Base-by-base conservation (phyloP, 2,888 invertebrate species). In the Perizoma affinitatum region DNA sequence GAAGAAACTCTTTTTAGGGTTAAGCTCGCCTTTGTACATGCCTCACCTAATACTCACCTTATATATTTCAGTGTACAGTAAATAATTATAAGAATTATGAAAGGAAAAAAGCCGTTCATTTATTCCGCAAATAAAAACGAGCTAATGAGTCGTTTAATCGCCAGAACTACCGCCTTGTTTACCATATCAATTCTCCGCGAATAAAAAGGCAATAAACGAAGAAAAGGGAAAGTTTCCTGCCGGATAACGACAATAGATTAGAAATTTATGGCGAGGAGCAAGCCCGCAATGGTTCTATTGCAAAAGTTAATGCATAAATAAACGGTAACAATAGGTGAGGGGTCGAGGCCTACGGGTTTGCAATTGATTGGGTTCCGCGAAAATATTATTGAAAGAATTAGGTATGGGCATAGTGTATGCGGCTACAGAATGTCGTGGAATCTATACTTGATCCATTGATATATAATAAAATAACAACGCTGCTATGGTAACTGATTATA, bases 271-370 rank as follows among this genome's bases (percentile, higher is more conserved):
- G 75, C 72, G 73, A 76, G 78, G 76, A 78, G 79, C 80, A 79
- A 71, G 71, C 74, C 74, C 74, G 87, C 58, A 55, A 86, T 84
- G 83, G 83, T 80, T 84, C 84, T 87, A 90, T 89, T 86, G 88
- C 79, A 72, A 83, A 90, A 90, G 84, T 90, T 88, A 87, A 88
- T 86, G 84, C 88, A 90, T 90, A 90, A 89, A 90, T 90, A 90
- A 85, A 84, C 83, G 84, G 86, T 81, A 84, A 88, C 88, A 87
- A 87, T 86, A 80, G 84, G 84, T 75, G 77, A 61, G 71, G 61
- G 76, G 67, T 50, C 56, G 68, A 54, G 55, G 55, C 46, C 60
- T 64, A 60, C 47, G 60, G 48, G 41, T 55, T 62, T 55, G 55
- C 55, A 55, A 63, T 63, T 63, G 62, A 62, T 62, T 55, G 58